A percentile compares a stretch with the other conserved stretches of the same genome.
Conservation (phyloP, 1,140 invertebrate genomes). For the Callitettix versicolor region DNA sequence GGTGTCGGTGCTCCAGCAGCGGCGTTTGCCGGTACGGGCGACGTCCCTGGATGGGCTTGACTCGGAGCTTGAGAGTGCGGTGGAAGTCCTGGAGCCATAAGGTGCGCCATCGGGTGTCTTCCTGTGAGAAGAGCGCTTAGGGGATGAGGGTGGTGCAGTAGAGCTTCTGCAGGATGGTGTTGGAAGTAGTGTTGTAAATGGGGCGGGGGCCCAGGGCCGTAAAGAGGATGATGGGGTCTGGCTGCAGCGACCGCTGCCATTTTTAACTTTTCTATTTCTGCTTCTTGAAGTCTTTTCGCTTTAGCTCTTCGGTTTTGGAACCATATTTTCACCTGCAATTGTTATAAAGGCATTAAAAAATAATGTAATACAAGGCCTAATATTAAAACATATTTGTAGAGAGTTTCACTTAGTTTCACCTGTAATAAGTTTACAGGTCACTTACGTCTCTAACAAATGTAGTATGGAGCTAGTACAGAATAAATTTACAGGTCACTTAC, state of each 20-base stretch:
- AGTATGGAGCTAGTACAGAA: too few relatives aligned
- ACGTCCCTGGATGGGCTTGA: constrained; percentile 25
- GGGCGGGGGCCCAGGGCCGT: constrained; percentile 33
- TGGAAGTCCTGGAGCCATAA: constrained; percentile 18
- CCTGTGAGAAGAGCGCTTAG: constrained; percentile 20
- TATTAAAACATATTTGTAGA: too few relatives aligned
- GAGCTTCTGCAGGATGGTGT: constrained; percentile 17
- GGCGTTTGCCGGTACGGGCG: constrained; percentile 18
- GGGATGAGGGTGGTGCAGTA: constrained; percentile 22
- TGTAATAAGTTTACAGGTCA: too few relatives aligned
- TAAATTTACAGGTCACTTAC: too few relatives aligned
- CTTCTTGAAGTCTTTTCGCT: constrained; percentile 87
- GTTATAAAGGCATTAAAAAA: too few relatives aligned
- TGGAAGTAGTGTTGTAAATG: constrained; percentile 24
- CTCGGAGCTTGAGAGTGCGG: constrained; percentile 18
- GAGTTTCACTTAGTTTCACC: neutral
- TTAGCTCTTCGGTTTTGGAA: constrained; percentile 94
- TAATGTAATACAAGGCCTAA: neutral
- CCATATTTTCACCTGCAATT: constrained; percentile 86
- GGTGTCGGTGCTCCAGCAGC: constrained; percentile 12
- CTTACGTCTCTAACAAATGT: too few relatives aligned
- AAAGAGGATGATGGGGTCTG: constrained; percentile 39
- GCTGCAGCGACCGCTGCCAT: constrained; percentile 59
- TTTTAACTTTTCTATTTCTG: constrained; percentile 81
- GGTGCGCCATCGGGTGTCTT: constrained; percentile 23